Percentiles rank a stretch among this genome's conserved stretches.
Evolutionary conservation across 2,888 invertebrate genomes (phyloP).

Genomic region (Nemurella pictetii): DNA sequence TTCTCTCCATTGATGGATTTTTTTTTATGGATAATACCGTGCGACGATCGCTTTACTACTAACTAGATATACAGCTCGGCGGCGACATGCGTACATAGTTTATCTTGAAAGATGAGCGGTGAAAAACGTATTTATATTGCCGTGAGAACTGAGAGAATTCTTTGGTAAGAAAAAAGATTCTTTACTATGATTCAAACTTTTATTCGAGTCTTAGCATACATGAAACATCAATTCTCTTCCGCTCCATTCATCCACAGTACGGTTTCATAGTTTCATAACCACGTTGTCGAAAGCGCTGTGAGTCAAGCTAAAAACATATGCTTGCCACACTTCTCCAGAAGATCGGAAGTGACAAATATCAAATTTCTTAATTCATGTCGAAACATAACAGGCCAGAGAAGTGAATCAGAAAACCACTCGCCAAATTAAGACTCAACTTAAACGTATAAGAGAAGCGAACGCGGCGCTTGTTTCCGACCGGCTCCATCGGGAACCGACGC

Average conservation of each 20-base stretch:
- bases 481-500: too few relatives aligned
- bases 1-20: not conserved
- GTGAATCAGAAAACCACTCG: not conserved
- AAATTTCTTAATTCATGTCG: not conserved
- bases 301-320: not conserved
- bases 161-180: not conserved
- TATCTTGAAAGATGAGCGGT: not conserved
- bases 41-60: not conserved
- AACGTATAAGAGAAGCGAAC: too few relatives aligned
- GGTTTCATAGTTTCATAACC: not conserved
- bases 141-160: not conserved
- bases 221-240: not conserved
- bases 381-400: not conserved
- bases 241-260: not conserved
- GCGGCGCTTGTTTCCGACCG: too few relatives aligned
- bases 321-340: slow-evolving; percentile 3
- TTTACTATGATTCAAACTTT: not conserved
- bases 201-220: not conserved
- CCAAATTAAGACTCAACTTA: too few relatives aligned
- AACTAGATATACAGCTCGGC: not conserved
- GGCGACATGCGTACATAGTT: not conserved
- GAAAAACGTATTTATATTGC: not conserved
- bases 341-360: slow-evolving; percentile 5
- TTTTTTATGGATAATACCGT: not conserved
- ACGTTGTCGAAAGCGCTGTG: not conserved